A percentile compares a stretch with the other conserved stretches of the same genome.
These are phyloP conservation scores for Cerceris ruficornis DNA, from an alignment of 2,888 invertebrate genomes.

Conservation along the genomic window DNA sequence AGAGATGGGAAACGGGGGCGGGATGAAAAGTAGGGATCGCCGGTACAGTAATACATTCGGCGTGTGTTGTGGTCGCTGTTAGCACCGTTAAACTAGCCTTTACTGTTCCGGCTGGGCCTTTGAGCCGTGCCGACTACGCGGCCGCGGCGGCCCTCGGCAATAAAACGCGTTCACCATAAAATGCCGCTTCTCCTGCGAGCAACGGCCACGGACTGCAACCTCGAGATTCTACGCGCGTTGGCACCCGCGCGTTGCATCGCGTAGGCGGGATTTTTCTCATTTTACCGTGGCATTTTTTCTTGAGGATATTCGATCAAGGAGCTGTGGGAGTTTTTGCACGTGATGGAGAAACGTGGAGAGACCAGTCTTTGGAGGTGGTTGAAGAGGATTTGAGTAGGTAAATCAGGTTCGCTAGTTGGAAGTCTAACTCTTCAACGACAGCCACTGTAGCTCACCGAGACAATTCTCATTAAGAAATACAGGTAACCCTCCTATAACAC, in stretches of 20 bases:
- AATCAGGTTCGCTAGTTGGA: too few species aligned
- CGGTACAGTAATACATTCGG: conserved; percentile 73
- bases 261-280: too few species aligned
- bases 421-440: too few species aligned
- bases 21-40: conserved; percentile 45
- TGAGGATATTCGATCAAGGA: too few species aligned
- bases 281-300: too few species aligned
- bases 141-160: conserved; percentile 65
- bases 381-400: too few species aligned
- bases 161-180: conserved; percentile 75
- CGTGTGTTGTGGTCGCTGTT: conserved; percentile 77
- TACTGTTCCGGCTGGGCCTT: conserved; percentile 77
- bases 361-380: too few species aligned
- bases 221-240: not conserved
- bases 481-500: too few species aligned
- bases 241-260: not conserved
- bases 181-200: conserved; percentile 47
- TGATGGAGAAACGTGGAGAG: too few species aligned
- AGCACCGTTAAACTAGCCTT: conserved; percentile 80
- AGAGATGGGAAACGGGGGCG: conserved; percentile 20
- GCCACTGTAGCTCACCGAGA: too few species aligned
- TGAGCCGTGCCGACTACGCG: conserved; percentile 73
- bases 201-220: conserved; percentile 1
- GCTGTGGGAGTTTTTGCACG: too few species aligned
- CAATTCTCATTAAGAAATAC: too few species aligned